A percentile compares a stretch with the other conserved stretches of the same genome.
Conservation (phyloP, 2,113 vertebrate genomes). For the Chloropsis hardwickii region DNA sequence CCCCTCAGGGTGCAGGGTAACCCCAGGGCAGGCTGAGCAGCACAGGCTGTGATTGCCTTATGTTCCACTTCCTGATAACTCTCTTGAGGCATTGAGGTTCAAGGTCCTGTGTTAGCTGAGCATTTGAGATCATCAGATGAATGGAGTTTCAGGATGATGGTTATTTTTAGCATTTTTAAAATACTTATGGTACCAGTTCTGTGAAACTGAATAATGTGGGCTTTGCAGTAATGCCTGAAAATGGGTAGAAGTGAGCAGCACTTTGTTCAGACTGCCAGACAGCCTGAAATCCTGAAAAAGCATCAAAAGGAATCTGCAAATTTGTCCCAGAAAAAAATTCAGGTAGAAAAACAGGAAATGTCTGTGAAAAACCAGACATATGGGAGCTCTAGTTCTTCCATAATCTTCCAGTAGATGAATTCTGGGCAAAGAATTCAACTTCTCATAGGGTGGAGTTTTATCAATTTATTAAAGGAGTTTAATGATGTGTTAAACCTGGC, state of each 20-base stretch:
- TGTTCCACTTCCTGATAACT: background rate
- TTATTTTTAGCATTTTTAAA: background rate
- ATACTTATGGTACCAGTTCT: background rate
- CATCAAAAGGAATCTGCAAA: background rate
- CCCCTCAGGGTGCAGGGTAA: background rate
- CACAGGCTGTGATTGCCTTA: background rate
- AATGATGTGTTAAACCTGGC: constrained; percentile 49
- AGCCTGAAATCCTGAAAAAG: constrained; percentile 1
- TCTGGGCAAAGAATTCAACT: background rate
- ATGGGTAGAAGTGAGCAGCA: background rate
- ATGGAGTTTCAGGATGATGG: background rate
- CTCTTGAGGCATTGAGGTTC: background rate
- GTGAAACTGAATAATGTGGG: background rate
- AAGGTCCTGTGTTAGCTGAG: background rate
- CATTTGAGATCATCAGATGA: background rate
- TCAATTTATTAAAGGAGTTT: constrained; percentile 29
- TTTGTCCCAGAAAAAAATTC: background rate
- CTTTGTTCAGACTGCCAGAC: background rate
- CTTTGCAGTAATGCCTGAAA: constrained; percentile 3
- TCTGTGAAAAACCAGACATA: constrained; percentile 33
- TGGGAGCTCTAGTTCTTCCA: constrained; percentile 7
- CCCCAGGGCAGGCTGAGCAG: background rate
- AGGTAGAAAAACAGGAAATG: constrained; percentile 14
- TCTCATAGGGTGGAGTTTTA: constrained; percentile 17
- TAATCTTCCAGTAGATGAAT: background rate